Conservation (phyloP, 1,140 invertebrate genomes). For the Oncopeltus fasciatus region DNA sequence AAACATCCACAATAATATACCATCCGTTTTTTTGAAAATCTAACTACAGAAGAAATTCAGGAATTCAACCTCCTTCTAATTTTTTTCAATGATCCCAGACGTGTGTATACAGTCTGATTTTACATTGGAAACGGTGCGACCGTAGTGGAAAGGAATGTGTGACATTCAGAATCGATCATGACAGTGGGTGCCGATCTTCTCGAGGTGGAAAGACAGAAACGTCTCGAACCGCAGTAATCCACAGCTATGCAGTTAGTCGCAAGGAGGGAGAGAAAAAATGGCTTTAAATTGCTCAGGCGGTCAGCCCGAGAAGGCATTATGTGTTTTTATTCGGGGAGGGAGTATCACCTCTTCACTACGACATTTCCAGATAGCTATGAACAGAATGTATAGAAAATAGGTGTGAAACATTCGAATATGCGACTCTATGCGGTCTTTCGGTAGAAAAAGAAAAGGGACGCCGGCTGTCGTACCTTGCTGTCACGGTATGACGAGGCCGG, state of each 20-base stretch:
- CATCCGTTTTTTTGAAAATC: too few relatives aligned
- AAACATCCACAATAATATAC: too few relatives aligned
- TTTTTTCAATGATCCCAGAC: too few relatives aligned
- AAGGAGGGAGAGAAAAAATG: neutral
- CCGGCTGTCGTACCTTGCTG: neutral
- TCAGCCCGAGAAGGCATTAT: neutral
- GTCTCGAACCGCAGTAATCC: neutral
- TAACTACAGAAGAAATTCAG: too few relatives aligned
- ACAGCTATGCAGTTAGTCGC: neutral
- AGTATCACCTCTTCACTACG: too few relatives aligned
- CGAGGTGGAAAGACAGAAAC: neutral
- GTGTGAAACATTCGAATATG: slow-evolving; percentile 6
- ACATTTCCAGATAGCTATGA: neutral
- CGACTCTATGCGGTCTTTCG: neutral
- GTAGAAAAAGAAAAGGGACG: neutral
- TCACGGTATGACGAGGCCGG: neutral
- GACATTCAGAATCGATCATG: neutral
- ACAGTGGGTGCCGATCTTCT: too few relatives aligned
- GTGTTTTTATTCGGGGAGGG: neutral
- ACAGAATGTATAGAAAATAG: slow-evolving; percentile 4
- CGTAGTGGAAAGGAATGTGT: neutral
- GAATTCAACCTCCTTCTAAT: too few relatives aligned
- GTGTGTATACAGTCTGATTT: neutral
- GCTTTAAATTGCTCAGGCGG: neutral
- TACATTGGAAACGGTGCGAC: neutral